A percentile compares a stretch with the other conserved stretches of the same genome.
Conservation (phyloP, 2,888 invertebrate genomes). For the Drosophila niveifrons region DNA sequence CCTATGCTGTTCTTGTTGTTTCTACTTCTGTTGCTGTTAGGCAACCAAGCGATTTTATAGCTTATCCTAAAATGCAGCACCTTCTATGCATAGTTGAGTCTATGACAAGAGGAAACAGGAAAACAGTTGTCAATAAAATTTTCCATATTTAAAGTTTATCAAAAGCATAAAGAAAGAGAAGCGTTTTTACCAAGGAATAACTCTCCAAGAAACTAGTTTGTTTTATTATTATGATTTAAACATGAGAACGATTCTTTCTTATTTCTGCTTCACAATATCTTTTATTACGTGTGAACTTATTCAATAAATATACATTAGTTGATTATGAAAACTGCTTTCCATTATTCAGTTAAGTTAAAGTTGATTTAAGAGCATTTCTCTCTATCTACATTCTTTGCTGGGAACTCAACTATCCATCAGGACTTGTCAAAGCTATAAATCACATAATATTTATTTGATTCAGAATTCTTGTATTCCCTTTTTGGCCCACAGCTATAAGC, state of each 20-base stretch:
- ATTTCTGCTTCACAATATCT: not conserved
- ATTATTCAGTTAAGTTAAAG: not conserved
- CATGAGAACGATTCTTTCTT: no score
- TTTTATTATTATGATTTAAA: no score
- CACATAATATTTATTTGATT: slow-evolving; percentile 15
- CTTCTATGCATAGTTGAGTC: slow-evolving; percentile 17
- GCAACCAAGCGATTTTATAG: slow-evolving; percentile 23
- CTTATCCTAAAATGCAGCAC: slow-evolving; percentile 8
- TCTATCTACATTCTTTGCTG: not conserved
- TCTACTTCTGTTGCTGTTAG: slow-evolving; percentile 11
- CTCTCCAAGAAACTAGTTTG: not conserved
- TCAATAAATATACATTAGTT: no score
- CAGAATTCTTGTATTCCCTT: not conserved
- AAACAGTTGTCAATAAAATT: not conserved
- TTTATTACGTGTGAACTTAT: no score
- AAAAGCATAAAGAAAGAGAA: no score
- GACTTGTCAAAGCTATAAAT: slow-evolving; percentile 12
- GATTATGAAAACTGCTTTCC: no score
- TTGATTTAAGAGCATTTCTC: not conserved
- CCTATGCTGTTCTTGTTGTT: slow-evolving; percentile 3
- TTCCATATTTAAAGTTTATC: not conserved
- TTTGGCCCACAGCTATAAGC: slow-evolving; percentile 1
- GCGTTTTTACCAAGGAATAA: no score
- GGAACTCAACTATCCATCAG: slow-evolving; percentile 4
- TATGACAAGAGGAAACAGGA: not conserved